Conservation (phyloP, 2,888 invertebrate species). For the Terebella lapidaria region DNA sequence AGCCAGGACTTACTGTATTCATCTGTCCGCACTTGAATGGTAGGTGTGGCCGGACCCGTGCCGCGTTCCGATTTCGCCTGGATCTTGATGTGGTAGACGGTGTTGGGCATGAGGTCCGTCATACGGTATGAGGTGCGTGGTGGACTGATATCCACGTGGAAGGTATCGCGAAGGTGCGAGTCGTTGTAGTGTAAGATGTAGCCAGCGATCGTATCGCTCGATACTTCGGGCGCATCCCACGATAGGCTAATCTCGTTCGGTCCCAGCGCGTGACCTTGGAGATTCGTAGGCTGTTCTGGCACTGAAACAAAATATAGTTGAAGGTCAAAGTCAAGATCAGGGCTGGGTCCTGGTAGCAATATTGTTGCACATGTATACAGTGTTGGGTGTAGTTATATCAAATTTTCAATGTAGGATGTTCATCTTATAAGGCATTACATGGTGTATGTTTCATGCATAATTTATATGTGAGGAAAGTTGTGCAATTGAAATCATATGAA, state of each 20-base stretch:
- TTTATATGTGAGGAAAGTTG: no score
- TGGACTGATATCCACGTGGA: slow-evolving; percentile 38
- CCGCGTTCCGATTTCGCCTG: slow-evolving; percentile 86
- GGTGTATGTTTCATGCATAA: no score
- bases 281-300: slow-evolving; percentile 28
- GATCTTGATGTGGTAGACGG: slow-evolving; percentile 93
- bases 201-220: slow-evolving; percentile 86
- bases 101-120: slow-evolving; percentile 88
- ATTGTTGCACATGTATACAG: no score
- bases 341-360: no score
- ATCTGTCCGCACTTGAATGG: slow-evolving; percentile 88
- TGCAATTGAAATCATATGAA: no score
- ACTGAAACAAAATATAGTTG: slow-evolving; percentile 16
- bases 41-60: slow-evolving; percentile 83
- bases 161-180: slow-evolving; percentile 39
- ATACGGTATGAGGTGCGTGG: slow-evolving; percentile 64
- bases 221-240: slow-evolving; percentile 79
- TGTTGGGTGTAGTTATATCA: no score
- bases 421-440: no score
- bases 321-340: no score
- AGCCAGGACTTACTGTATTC: slow-evolving; percentile 89
- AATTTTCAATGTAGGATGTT: no score
- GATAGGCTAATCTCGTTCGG: slow-evolving; percentile 85
- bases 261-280: slow-evolving; percentile 46
- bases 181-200: slow-evolving; percentile 94